Percentiles rank a stretch among this genome's conserved stretches.
Conservation (phyloP, 1,140 invertebrate genomes). For the Nebria ingens region DNA sequence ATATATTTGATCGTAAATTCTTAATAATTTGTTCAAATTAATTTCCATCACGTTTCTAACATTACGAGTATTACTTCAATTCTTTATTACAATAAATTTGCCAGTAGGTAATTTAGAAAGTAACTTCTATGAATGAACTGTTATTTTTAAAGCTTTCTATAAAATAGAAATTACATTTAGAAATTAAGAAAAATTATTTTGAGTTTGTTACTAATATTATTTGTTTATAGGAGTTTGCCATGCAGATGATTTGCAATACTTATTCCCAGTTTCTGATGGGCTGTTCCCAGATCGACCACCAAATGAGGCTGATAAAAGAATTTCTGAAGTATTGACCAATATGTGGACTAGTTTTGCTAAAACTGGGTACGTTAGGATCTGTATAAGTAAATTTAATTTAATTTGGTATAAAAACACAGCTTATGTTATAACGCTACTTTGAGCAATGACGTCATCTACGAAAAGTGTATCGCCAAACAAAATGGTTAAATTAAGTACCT, state of each 20-base stretch:
- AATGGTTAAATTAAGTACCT: neutral
- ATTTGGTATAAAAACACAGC: neutral
- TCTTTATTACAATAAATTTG: no score
- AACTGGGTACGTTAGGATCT: constrained; percentile 46
- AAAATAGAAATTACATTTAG: no score
- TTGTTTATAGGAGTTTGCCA: constrained; percentile 50
- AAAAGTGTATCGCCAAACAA: neutral
- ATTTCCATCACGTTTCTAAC: no score
- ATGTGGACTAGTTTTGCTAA: constrained; percentile 62
- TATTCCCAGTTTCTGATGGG: constrained; percentile 53
- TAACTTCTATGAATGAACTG: no score
- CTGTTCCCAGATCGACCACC: constrained; percentile 40
- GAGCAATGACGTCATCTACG: neutral
- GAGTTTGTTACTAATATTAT: neutral
- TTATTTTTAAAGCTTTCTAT: no score
- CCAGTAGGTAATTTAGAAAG: no score
- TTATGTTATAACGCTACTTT: neutral
- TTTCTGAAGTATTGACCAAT: constrained; percentile 45
- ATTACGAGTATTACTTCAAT: no score
- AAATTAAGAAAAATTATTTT: neutral
- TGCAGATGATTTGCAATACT: constrained; percentile 60
- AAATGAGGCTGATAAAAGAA: constrained; percentile 36
- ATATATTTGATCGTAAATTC: no score
- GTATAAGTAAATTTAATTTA: constrained; percentile 8
- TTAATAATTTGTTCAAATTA: no score